Evolutionary conservation across 2,113 vertebrate species (phyloP), one percentile per base, ranked within the genome.

Genomic region (Otocyon megalotis): DNA sequence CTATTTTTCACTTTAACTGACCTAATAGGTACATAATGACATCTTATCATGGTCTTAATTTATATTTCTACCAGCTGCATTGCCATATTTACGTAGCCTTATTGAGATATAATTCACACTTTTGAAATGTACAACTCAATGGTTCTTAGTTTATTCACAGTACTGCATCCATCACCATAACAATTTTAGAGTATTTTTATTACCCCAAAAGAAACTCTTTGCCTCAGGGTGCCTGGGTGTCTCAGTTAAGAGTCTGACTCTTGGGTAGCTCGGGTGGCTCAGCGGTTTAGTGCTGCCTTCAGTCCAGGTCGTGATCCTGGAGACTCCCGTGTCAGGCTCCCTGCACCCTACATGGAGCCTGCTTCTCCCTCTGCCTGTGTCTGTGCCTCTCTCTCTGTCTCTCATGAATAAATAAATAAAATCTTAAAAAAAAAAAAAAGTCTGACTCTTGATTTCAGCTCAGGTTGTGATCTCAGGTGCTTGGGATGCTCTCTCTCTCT

Each of bases 181-280:
- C 5, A 65, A 35, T 20, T 93, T 88, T 82, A 60, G 48, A 88
- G 26, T 35, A 53, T 69, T 92, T 95, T 92, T 50, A 76, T 94
- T 48, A 13, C 14, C 12, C 62, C 19, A 3, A 85, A 43, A 50
- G 20, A 88, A 53, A 58, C 37, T 65, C 54, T 62, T 53, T 72
- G 56, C 13, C 8, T 4, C 12, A 16, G 65, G 32, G 65, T 7
- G 30, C 65, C 30, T 67, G 17, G 65, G 7, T 67, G 65, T 14
- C 14, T 67, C 65, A 67, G 65, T 32, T 67, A 67, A 32, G 15
- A 14, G 32, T 67, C 65, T 16, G 65, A 67, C 15, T 67, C 65
- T 67, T 67, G 15, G 32, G n/a, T n/a, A n/a, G n/a, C n/a, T n/a
- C n/a, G n/a, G n/a, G n/a, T n/a, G n/a, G n/a, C n/a, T n/a, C n/a